phyloP scores from a whole-genome alignment of 2,797 vertebrate species.

The Sebastes aleutianus region DNA sequence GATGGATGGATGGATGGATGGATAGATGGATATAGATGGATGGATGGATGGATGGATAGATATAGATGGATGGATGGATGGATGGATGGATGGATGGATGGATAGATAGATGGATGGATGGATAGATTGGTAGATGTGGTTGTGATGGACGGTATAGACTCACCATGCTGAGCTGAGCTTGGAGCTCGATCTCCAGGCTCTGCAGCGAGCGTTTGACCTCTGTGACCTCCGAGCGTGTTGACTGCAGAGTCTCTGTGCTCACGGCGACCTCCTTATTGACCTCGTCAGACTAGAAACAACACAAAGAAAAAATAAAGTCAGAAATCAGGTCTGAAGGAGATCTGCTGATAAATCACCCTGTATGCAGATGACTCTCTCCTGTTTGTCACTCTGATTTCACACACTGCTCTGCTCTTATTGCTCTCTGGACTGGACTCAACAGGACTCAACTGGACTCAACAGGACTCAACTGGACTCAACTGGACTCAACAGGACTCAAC shows the following conservation, averaged over 20 bases:
- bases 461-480: too few species aligned
- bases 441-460: too few species aligned
- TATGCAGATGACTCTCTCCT: background rate
- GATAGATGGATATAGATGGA: too few species aligned
- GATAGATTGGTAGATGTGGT: too few species aligned
- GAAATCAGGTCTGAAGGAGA: background rate
- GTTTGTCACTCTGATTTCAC: background rate
- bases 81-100: too few species aligned
- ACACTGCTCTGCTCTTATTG: background rate
- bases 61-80: too few species aligned
- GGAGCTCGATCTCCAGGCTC: constrained; percentile 88
- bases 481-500: too few species aligned
- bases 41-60: too few species aligned
- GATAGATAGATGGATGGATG: too few species aligned
- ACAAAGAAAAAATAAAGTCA: background rate
- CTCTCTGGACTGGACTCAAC: too few species aligned
- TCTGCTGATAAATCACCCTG: background rate
- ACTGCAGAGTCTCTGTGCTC: constrained; percentile 56
- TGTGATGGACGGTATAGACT: background rate
- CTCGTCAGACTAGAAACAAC: constrained; percentile 44
- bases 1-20: too few species aligned
- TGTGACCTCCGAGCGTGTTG: constrained; percentile 59
- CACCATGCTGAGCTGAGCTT: constrained; percentile 86
- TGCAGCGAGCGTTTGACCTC: constrained; percentile 76
- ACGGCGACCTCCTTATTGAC: constrained; percentile 61